These are phyloP conservation scores for Chloropsis hardwickii DNA, from an alignment of 2,113 vertebrate genomes.

Conservation along the genomic window DNA sequence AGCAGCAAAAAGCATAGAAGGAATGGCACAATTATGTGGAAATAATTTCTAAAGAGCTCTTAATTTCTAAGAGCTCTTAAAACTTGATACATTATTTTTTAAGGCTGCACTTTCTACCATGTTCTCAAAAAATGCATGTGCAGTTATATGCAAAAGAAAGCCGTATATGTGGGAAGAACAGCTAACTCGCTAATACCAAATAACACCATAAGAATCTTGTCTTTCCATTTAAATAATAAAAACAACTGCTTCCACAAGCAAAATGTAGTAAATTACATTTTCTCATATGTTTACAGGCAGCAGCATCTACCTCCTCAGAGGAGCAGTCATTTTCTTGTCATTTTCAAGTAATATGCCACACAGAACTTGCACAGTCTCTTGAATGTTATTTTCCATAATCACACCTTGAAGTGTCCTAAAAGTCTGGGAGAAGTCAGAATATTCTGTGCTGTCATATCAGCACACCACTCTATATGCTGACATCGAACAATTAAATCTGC, in stretches of 20 bases:
- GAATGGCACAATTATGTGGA: not conserved
- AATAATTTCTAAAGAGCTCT: not conserved
- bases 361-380: not conserved
- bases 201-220: not conserved
- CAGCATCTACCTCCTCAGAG: not conserved
- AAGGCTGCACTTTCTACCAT: not conserved
- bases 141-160: not conserved
- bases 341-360: not conserved
- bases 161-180: not conserved
- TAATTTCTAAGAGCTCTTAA: not conserved
- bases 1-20: not conserved
- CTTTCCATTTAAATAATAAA: not conserved
- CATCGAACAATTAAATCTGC: not conserved
- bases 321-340: slow-evolving; percentile 28
- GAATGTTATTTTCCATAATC: slow-evolving; percentile 15
- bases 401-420: slow-evolving; percentile 18
- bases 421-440: slow-evolving; percentile 1
- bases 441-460: not conserved
- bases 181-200: not conserved
- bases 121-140: not conserved
- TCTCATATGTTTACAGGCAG: not conserved
- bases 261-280: not conserved
- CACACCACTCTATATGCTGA: not conserved
- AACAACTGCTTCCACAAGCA: not conserved
- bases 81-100: not conserved